phyloP scores from a whole-genome alignment of 35 echinoderm and acorn worm species.

The Heliocidaris erythrogramma region DNA sequence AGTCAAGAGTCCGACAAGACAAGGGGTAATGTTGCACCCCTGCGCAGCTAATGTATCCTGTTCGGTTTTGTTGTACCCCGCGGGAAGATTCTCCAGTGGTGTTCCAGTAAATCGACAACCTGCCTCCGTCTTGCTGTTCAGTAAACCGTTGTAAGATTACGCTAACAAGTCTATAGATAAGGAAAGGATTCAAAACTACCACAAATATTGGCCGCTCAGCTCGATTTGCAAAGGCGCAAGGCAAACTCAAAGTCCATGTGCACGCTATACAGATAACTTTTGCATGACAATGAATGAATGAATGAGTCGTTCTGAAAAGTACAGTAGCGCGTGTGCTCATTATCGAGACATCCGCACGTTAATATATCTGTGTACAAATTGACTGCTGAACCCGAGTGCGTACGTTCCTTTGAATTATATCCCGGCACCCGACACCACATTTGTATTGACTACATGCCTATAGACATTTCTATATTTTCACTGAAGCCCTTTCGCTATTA shows the following conservation, averaged over 20 bases:
- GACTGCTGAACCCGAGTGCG: neutral
- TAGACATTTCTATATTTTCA: neutral
- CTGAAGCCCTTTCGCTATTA: neutral
- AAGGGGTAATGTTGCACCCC: neutral
- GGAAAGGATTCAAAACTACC: neutral
- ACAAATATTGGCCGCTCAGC: neutral
- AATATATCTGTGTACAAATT: neutral
- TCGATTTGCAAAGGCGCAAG: neutral
- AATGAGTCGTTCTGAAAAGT: neutral
- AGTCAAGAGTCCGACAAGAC: no score
- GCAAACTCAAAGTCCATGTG: neutral
- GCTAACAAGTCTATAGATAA: neutral
- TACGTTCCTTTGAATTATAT: neutral
- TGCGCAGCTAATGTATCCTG: neutral
- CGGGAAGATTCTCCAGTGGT: neutral
- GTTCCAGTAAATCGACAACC: neutral
- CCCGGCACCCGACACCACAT: neutral
- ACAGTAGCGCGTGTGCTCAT: neutral
- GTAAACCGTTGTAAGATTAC: neutral
- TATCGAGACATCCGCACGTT: neutral
- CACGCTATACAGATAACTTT: neutral
- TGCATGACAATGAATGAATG: conserved; percentile 17
- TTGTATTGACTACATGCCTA: neutral
- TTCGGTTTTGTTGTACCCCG: neutral
- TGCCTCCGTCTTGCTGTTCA: neutral